phyloP scores from a whole-genome alignment of 2,113 vertebrate species.

The Gnathochromis pfefferi region DNA sequence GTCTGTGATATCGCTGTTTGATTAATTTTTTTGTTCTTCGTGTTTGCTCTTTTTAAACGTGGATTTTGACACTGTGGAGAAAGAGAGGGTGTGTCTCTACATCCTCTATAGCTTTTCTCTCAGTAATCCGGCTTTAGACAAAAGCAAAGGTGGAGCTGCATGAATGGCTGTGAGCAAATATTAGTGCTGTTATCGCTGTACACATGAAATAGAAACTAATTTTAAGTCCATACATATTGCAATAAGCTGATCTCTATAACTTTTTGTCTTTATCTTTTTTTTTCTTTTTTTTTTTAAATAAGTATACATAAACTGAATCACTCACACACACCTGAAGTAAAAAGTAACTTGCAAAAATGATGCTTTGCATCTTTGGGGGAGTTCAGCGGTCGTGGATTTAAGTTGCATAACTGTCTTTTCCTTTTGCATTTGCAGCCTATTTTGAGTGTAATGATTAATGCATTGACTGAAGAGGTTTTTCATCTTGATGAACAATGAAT shows the following conservation, averaged over 20 bases:
- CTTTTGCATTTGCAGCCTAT: neutral
- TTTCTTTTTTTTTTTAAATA: neutral
- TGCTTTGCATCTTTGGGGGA: neutral
- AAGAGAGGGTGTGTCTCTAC: slow-evolving; percentile 36
- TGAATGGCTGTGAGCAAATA: slow-evolving; percentile 41
- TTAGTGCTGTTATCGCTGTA: slow-evolving; percentile 8
- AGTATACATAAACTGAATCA: neutral
- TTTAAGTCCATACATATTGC: neutral
- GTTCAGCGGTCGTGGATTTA: neutral
- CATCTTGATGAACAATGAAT: neutral
- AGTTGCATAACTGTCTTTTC: neutral
- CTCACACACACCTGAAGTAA: neutral
- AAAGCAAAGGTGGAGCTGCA: slow-evolving; percentile 48
- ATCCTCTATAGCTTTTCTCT: slow-evolving; percentile 28
- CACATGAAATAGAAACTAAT: neutral
- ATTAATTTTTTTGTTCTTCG: neutral
- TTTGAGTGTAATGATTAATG: neutral
- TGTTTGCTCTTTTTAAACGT: slow-evolving; percentile 24
- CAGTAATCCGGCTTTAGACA: slow-evolving; percentile 28
- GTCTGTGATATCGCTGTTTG: neutral
- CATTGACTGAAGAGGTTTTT: neutral
- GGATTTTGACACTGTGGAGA: neutral
- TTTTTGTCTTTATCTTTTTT: neutral
- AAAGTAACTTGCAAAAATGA: neutral
- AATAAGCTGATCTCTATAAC: neutral